Base-by-base conservation (phyloP, 2,797 vertebrate species). In the Gymnothorax reevesii region DNA sequence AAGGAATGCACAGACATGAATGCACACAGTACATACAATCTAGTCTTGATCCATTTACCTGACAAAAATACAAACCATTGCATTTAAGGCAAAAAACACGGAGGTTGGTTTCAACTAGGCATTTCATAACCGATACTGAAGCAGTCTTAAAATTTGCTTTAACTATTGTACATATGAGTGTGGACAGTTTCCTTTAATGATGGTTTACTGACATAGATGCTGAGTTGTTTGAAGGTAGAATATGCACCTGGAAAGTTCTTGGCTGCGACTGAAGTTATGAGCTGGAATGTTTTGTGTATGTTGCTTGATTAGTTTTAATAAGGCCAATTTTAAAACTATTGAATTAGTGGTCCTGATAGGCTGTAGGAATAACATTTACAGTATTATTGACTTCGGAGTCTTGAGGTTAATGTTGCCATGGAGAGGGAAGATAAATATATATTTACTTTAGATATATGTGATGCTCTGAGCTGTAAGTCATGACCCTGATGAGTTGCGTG, bases 41-140 rank as follows among this genome's bases (percentile, higher is more conserved):
- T 80, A 69, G 27, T 49, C 89, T 62, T 92, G 88, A 93, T 91
- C 93, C 94, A 94, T 92, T 96, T 95, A 93, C 96, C 95, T 86
- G 92, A 96, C 95, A 89, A 90, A 95, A 90, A 95, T 96, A 97
- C 94, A 93, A 95, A 96, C 93, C 94, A 93, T 95, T 97, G 97
- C 97, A 96, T 94, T 92, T 95, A 97, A 97, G 97, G 98, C 97
- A 95, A 91, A 92, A 96, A 97, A 96, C 97, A 95, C 91, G 93
- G 95, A 95, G 94, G 95, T 96, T 88, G 90, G 92, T 91, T 94
- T 83, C 90, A 95, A 97, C 95, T 95, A 95, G 96, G 96, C 95
- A 92, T 96, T 96, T 97, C 96, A 96, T 93, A 92, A 94, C 92
- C 92, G 52, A 77, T 52, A 77, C 75, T 77, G 75, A 77, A 77